Evolutionary conservation across 2,888 invertebrate genomes (phyloP).

Genomic region (Dicranocentrus wangi): DNA sequence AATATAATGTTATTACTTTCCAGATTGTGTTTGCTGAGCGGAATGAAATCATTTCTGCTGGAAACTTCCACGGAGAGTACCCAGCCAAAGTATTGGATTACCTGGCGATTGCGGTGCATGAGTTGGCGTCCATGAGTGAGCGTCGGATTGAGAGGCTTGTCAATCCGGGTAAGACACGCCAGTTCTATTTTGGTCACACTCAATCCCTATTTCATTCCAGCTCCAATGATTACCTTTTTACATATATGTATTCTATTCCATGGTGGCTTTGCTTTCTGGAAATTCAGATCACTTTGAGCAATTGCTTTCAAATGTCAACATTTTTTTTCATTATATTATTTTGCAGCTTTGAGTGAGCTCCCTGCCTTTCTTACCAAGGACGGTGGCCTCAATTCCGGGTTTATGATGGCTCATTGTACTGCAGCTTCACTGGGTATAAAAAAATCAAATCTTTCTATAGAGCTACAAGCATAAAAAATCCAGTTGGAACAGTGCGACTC

Average conservation of each 20-base stretch:
- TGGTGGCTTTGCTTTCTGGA: no score
- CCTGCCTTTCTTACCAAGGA: conserved; percentile 81
- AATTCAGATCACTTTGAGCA: no score
- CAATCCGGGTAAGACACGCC: conserved; percentile 77
- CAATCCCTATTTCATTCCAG: no score
- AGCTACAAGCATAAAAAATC: no score
- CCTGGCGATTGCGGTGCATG: conserved; percentile 81
- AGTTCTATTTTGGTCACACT: conserved; percentile 4
- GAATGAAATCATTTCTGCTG: conserved; percentile 81
- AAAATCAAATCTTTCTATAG: no score
- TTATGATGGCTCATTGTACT: conserved; percentile 82
- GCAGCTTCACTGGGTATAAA: conserved; percentile 79
- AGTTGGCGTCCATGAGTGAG: conserved; percentile 81
- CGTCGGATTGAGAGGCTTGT: conserved; percentile 80
- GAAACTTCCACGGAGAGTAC: conserved; percentile 83
- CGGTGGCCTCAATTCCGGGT: conserved; percentile 82
- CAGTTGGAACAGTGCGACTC: no score
- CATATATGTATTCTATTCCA: no score
- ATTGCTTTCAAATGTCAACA: no score
- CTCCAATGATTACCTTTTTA: no score
- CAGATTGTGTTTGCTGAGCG: conserved; percentile 78
- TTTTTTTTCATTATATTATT: no score
- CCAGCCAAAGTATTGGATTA: conserved; percentile 82
- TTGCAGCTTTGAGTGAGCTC: conserved; percentile 78
- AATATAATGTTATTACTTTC: no score